Base-by-base conservation (phyloP, 2,888 invertebrate species). In the Xylota sylvarum region DNA sequence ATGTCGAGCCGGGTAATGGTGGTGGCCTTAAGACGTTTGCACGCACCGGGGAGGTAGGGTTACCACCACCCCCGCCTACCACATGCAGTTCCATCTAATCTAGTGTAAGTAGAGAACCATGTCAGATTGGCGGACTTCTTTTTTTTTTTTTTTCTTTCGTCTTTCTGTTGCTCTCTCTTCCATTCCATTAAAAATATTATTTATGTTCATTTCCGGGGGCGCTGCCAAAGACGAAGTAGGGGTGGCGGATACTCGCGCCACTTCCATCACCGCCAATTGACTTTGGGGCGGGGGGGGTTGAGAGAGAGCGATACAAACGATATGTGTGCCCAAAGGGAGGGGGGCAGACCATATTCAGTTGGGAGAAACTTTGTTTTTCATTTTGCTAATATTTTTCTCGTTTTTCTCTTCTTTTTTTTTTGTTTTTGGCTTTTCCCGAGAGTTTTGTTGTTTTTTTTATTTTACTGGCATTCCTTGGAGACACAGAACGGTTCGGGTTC, bases 111-210 rank as follows among this genome's bases (percentile, higher is more conserved):
- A 86, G 77, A 81, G 86, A 86, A 82, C 73, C 86, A 86, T 86
- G 86, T 86, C 72, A 86, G 77, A 82, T 86, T 82, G 86, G 80
- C 70, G 76, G 64, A 86, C 72, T 81, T 43, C 17, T 73, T 72
- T 56, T 23, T 40, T 62, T 23, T 40, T 62, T 23, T 3, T 62
- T 14, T n/a, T 60, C 40, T 72, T 37, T 7, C 9, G 7, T 23
- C 27, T 1, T 65, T 12, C 43, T 30, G 37, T 14, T 62, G 48
- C 27, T 69, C 10, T 65, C 30, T 56, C 69, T 77, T 86, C 50
- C 73, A 82, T 86, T 86, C 86, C 82, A 86, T 86, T 86, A 82
- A 78, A 82, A 86, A 78, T 86, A 86, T 86, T 86, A 86, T 86
- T 86, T 86, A 86, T 86, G 82, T 82, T 73, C 86, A 82, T 69